phyloP scores from a whole-genome alignment of 1,140 invertebrate species.

The Sarcophaga bullata region DNA sequence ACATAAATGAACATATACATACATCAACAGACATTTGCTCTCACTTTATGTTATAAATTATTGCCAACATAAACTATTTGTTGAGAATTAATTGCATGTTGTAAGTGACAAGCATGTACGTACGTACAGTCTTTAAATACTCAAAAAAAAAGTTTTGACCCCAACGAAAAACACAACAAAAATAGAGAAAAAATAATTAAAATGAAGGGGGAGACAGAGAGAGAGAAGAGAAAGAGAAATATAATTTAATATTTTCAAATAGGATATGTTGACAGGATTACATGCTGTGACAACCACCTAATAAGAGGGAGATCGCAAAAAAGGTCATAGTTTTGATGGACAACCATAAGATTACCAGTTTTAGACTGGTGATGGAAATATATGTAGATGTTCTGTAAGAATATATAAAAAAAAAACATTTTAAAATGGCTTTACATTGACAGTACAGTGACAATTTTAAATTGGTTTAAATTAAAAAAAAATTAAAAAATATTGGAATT shows the following conservation, averaged over 20 bases:
- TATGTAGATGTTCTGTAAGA: too few species aligned
- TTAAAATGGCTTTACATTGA: too few species aligned
- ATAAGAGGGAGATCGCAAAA: too few species aligned
- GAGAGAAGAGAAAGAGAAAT: too few species aligned
- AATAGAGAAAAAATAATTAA: background rate
- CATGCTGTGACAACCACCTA: background rate
- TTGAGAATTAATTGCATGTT: constrained; percentile 24
- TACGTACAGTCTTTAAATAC: background rate
- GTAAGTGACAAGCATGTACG: background rate
- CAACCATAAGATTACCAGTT: too few species aligned
- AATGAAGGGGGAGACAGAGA: background rate
- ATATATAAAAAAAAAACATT: too few species aligned
- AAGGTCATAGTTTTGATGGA: too few species aligned
- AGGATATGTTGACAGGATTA: background rate
- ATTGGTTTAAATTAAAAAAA: too few species aligned
- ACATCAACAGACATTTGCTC: background rate
- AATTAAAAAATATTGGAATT: too few species aligned
- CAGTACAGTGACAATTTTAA: too few species aligned
- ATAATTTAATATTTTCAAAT: background rate
- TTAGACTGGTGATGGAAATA: too few species aligned
- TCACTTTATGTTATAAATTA: background rate
- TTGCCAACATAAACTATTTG: constrained; percentile 11
- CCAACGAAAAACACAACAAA: background rate
- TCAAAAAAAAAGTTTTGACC: background rate
- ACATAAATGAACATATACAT: too few species aligned